Evolutionary conservation across 2,113 vertebrate species (phyloP).

Genomic region (Charina bottae): DNA sequence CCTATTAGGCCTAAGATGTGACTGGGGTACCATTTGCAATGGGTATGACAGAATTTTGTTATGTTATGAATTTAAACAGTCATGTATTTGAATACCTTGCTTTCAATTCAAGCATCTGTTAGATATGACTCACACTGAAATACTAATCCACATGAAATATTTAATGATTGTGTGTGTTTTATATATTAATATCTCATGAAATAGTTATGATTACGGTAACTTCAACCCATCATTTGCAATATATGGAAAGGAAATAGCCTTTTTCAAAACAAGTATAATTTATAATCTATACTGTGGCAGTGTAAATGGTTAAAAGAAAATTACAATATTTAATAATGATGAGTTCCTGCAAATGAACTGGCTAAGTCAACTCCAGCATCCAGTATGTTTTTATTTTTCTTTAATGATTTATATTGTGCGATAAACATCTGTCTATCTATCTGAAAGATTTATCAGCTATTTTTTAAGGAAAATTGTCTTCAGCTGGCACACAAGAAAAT

Average conservation of each 20-base stretch:
- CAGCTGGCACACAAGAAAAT: no score
- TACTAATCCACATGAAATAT: not conserved
- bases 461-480: no score
- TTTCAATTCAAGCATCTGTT: not conserved
- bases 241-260: not conserved
- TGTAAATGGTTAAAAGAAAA: not conserved
- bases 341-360: not conserved
- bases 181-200: constrained; percentile 12
- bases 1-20: not conserved
- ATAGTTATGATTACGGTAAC: not conserved
- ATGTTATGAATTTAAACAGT: no score
- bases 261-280: not conserved
- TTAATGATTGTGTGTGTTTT: constrained; percentile 9
- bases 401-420: no score
- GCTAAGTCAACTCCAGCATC: no score
- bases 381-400: no score
- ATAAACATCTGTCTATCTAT: no score
- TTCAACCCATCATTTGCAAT: constrained; percentile 17
- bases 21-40: not conserved
- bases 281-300: not conserved
- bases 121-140: not conserved
- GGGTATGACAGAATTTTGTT: not conserved
- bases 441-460: no score
- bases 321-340: not conserved
- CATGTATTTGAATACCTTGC: not conserved